Evolutionary conservation across 2,797 vertebrate species (phyloP).

Genomic region (Cichlasoma orientale): DNA sequence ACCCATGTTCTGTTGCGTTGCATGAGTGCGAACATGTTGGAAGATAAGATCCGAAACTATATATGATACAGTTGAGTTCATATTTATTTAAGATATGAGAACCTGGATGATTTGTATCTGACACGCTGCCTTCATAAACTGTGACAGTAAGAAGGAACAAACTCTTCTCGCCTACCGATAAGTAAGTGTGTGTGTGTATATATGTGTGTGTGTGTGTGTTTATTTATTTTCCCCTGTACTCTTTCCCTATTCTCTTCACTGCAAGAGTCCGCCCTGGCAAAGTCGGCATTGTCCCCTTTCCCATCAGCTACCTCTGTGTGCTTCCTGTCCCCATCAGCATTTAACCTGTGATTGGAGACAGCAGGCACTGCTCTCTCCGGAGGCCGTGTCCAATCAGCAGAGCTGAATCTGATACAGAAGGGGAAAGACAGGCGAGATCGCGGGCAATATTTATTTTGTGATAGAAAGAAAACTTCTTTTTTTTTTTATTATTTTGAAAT

Average conservation of each 20-base stretch:
- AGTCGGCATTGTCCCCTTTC: conserved; percentile 17
- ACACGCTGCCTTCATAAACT: background rate
- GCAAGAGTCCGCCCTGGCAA: conserved; percentile 23
- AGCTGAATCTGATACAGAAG: conserved; percentile 44
- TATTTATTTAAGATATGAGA: background rate
- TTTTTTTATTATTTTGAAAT: background rate
- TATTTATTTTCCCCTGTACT: background rate
- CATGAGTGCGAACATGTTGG: background rate
- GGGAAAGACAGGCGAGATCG: conserved; percentile 38
- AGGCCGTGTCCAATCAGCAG: conserved; percentile 61
- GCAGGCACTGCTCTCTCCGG: conserved; percentile 47
- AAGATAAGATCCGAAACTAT: background rate
- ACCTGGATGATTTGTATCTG: conserved; percentile 3
- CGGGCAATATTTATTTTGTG: conserved; percentile 62
- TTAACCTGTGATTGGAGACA: conserved; percentile 62
- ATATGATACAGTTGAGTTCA: background rate
- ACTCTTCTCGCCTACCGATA: background rate
- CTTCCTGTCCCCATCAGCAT: conserved; percentile 37
- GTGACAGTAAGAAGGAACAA: conserved; percentile 1
- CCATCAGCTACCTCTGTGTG: conserved; percentile 42
- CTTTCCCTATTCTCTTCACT: conserved; percentile 21
- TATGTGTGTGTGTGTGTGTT: background rate
- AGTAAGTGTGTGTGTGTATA: background rate
- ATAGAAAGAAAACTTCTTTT: conserved; percentile 46
- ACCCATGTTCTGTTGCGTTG: background rate